phyloP scores from a whole-genome alignment of 2,888 invertebrate species.

The Myopa testacea region DNA sequence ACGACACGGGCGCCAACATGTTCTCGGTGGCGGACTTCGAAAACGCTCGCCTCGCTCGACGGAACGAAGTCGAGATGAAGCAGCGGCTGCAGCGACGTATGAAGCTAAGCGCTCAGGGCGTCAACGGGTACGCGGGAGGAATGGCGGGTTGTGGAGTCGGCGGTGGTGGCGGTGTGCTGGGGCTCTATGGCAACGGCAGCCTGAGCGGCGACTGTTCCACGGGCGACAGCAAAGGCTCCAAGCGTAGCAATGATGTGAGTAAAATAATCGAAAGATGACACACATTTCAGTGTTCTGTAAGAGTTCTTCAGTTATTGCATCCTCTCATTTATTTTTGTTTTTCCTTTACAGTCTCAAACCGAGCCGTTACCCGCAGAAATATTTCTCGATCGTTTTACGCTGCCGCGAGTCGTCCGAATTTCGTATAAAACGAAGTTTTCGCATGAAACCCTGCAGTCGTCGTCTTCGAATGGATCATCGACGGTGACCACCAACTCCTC shows the following conservation, averaged over 20 bases:
- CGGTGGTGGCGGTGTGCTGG: slow-evolving; percentile 56
- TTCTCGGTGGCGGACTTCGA: slow-evolving; percentile 69
- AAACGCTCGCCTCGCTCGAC: slow-evolving; percentile 67
- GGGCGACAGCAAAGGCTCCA: slow-evolving; percentile 68
- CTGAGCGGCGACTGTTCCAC: slow-evolving; percentile 65
- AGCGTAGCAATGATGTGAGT: slow-evolving; percentile 66
- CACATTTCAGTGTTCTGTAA: not conserved
- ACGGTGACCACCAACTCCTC: slow-evolving; percentile 61
- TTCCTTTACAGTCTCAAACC: slow-evolving; percentile 56
- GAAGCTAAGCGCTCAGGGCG: slow-evolving; percentile 63
- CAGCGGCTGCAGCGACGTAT: slow-evolving; percentile 64
- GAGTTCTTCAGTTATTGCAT: not conserved
- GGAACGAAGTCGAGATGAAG: slow-evolving; percentile 68
- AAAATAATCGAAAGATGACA: not conserved
- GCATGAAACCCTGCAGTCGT: slow-evolving; percentile 67
- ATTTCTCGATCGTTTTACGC: slow-evolving; percentile 65
- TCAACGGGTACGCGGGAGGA: slow-evolving; percentile 51
- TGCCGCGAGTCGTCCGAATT: slow-evolving; percentile 66
- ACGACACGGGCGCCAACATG: slow-evolving; percentile 68
- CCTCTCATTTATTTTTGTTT: slow-evolving; percentile 9
- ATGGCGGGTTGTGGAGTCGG: slow-evolving; percentile 53
- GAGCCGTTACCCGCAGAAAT: slow-evolving; percentile 66
- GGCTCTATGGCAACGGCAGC: slow-evolving; percentile 51
- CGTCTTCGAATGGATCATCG: slow-evolving; percentile 66
- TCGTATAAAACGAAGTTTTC: slow-evolving; percentile 61